These are phyloP conservation scores for Ibidorhyncha struthersii DNA, from an alignment of 2,113 vertebrate species.

Conservation along the genomic window DNA sequence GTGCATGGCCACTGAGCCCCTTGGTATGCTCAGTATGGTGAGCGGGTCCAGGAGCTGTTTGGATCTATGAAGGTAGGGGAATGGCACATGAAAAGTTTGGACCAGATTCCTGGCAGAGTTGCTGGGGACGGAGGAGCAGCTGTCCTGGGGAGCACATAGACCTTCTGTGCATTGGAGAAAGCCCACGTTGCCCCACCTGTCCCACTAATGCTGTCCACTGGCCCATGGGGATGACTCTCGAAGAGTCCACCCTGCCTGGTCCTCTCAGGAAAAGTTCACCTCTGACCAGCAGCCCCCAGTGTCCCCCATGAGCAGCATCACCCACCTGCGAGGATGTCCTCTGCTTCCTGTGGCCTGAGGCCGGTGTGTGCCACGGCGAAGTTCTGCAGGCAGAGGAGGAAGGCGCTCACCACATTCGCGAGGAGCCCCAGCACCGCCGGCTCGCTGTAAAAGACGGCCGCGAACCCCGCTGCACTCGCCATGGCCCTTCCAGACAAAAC, in stretches of 20 bases:
- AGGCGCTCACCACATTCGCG: conserved; percentile 87
- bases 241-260: not conserved
- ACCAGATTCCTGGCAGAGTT: not conserved
- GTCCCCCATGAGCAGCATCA: not conserved
- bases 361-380: conserved; percentile 73
- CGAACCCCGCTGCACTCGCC: conserved; percentile 78
- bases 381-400: conserved; percentile 87
- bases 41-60: not conserved
- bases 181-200: not conserved
- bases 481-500: conserved; percentile 66
- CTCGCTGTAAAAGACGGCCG: conserved; percentile 89
- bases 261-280: too few relatives aligned
- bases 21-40: fast-evolving
- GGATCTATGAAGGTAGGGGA: not conserved
- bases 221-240: not conserved
- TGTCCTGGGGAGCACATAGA: not conserved
- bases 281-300: too few relatives aligned
- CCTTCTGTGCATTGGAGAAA: not conserved
- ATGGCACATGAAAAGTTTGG: not conserved
- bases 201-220: not conserved
- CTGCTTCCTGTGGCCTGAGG: conserved; percentile 66
- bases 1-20: fast-evolving
- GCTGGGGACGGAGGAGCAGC: not conserved
- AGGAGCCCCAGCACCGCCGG: conserved; percentile 87
- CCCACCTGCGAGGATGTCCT: conserved; percentile 86